Base-by-base conservation (phyloP, 1,140 invertebrate genomes). In the Pollicipes pollicipes region DNA sequence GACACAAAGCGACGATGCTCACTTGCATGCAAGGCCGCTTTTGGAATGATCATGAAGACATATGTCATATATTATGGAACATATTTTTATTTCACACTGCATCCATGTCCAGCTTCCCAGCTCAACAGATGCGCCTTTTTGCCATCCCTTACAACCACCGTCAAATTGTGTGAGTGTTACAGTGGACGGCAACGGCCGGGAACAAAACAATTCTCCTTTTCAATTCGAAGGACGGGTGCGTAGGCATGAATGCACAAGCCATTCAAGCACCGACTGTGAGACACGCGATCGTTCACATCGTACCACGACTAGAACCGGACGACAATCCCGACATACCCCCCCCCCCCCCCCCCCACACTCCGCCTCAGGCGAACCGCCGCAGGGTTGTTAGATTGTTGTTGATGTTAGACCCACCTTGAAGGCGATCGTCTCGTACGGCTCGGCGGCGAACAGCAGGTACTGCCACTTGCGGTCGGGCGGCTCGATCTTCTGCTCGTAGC, bases 381-480 rank as follows among this genome's bases (percentile, higher is more conserved):
- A n/a, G n/a, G n/a, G n/a, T n/a, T n/a, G n/a, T n/a, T n/a, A n/a
- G n/a, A n/a, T n/a, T n/a, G n/a, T n/a, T n/a, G n/a, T n/a, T n/a
- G 45, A 58, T 21, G 21, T 21, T 3, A 35, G 32, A 6, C 27
- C 68, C 80, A 87, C 87, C 83, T 99, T 99, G 78, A 99, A 99
- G 26, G 93, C 90, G 76, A 99, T 99, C 1, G 97, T 99, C 81
- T 99, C 97, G 80, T 99, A 99, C 0, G 97, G 97, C 79, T 99
- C 97, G 4, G 97, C 95, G 73, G 97, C 97, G 85, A 99, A 99
- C 13, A 99, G 80, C n/a, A 99, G 80, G 82, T 99, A 99, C 79
- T 99, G 97, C 96, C 96, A 99, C 79, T 95, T 95, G 77, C 95
- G 91, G 81, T 99, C 97, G 77, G 97, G 97, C 1, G 97, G 95